A percentile compares a stretch with the other conserved stretches of the same genome.
Conservation (phyloP, 2,888 invertebrate species). For the Athetis lepigone region DNA sequence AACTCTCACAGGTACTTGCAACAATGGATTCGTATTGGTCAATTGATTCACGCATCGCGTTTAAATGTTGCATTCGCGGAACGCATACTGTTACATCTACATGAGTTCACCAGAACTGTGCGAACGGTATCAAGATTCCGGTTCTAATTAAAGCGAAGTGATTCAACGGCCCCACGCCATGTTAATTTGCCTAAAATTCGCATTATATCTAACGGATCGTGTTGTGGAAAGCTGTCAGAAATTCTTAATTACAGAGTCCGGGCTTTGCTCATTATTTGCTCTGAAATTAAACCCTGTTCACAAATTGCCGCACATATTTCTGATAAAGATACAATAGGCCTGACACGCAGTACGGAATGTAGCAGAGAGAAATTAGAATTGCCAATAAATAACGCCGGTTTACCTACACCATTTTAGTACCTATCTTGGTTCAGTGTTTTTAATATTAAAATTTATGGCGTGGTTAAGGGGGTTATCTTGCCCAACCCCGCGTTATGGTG, state of each 20-base stretch:
- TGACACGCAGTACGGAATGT: constrained; percentile 23
- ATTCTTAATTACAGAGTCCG: constrained; percentile 64
- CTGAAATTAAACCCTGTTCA: constrained; percentile 56
- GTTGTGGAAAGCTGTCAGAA: constrained; percentile 68
- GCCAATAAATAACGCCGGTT: constrained; percentile 31
- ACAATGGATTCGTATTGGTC: constrained; percentile 63
- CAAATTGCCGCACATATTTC: constrained; percentile 53
- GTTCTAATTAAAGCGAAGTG: constrained; percentile 85
- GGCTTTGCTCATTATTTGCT: constrained; percentile 58
- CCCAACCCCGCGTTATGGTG: constrained; percentile 75
- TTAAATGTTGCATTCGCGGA: constrained; percentile 81
- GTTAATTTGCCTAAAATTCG: constrained; percentile 84
- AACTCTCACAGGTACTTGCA: constrained; percentile 63
- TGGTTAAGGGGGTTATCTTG: constrained; percentile 77
- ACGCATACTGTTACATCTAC: constrained; percentile 77
- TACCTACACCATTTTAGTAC: constrained; percentile 28
- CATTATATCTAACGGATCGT: constrained; percentile 76
- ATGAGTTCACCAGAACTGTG: constrained; percentile 75
- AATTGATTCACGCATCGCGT: constrained; percentile 75
- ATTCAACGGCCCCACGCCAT: constrained; percentile 78
- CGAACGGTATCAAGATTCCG: constrained; percentile 83
- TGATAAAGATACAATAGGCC: constrained; percentile 42
- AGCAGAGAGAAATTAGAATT: constrained; percentile 43
- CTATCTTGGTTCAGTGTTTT: constrained; percentile 60
- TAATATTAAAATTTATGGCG: constrained; percentile 74